Conservation (phyloP, 2,797 vertebrate species). For the Anabacerthia variegaticeps region DNA sequence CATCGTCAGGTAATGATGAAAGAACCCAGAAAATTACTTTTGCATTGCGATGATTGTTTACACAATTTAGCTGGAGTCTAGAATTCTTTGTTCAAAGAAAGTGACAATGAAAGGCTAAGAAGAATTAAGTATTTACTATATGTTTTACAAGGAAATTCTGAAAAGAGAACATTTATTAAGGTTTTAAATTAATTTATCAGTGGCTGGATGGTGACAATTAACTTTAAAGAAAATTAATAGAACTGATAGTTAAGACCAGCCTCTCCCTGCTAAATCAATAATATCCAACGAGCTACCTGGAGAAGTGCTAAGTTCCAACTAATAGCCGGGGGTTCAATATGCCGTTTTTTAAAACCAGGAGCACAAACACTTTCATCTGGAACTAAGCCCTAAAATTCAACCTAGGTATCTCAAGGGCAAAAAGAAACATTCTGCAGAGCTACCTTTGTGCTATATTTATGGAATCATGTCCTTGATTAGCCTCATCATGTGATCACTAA, state of each 20-base stretch:
- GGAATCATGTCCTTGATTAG: neutral
- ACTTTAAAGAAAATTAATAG: neutral
- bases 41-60: slow-evolving; percentile 30
- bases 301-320: neutral
- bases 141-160: neutral
- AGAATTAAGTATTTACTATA: neutral
- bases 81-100: slow-evolving; percentile 51
- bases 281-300: neutral
- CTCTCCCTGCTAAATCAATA: neutral
- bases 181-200: neutral
- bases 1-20: neutral
- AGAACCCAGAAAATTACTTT: slow-evolving; percentile 34
- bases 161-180: neutral
- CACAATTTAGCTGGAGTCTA: slow-evolving; percentile 28
- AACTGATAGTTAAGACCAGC: neutral
- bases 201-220: neutral
- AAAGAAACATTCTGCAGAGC: neutral
- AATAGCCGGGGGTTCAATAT: neutral
- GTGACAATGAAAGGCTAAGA: neutral
- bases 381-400: neutral
- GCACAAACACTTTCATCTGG: neutral
- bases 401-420: neutral
- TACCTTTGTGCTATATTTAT: neutral
- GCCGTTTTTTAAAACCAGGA: neutral
- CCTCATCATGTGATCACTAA: neutral